Base-by-base conservation (phyloP, 2,888 invertebrate genomes). In the Parelbella ahira region DNA sequence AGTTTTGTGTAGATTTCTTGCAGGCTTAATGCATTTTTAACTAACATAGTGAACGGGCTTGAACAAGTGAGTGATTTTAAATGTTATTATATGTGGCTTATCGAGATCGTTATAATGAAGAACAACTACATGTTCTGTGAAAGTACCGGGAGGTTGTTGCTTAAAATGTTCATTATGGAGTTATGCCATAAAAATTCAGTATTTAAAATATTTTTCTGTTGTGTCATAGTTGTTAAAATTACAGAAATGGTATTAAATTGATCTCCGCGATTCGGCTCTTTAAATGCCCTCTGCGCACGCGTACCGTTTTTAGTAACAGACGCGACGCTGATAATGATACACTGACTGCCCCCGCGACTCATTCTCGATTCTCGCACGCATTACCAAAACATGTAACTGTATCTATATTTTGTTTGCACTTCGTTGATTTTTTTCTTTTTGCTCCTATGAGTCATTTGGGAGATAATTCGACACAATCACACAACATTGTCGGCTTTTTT, bases 301-400 rank as follows among this genome's bases (percentile, higher is more conserved):
- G 4, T 61, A 58, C 61, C 62, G 65, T 67, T 72, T 75, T 69
- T 54, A 55, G 62, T 72, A 70, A 75, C 69, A 61, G 63, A 47
- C 56, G 49, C 48, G 58, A 60, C 58, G 65, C 66, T 66, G 57
- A 54, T 63, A 58, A 64, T 60, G 36, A 28, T 60, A 13, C 58
- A 62, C 59, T 63, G 63, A 57, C 56, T 55, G 58, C n/a, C n/a
- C 58, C 28, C 38, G 32, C 37, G 15, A 28, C 20, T 20, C 27
- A 59, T 68, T 68, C 68, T 60, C 65, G 62, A 64, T 61, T 64
- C 58, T 63, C 55, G 53, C 58, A 62, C 53, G 56, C 62, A 64
- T 62, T 59, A 58, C 66, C 63, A 62, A 64, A 66, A 63, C 68
- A 72, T 58, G 50, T 78, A 83, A 84, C 84, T 75, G 83, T 83